Base-by-base conservation (phyloP, 2,797 vertebrate genomes). In the Crax fasciolata region DNA sequence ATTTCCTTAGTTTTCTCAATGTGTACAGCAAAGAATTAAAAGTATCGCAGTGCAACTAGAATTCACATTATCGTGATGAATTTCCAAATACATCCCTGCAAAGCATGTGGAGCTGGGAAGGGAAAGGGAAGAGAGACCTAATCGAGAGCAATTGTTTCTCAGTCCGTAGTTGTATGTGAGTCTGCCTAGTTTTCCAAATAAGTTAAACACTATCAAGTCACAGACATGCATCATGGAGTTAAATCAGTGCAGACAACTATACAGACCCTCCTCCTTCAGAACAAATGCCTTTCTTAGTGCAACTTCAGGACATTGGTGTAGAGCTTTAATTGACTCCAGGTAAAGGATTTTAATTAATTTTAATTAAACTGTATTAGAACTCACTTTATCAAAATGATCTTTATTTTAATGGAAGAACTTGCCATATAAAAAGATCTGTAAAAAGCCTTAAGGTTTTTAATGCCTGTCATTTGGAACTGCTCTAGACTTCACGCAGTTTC, bases 161-260 rank as follows among this genome's bases (percentile, higher is more conserved):
- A 52, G 12, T 11, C 61, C 35, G 39, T 3, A 43, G 2, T 66
- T 89, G 41, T 28, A 61, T 2, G n/a, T 44, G 54, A 87, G 43
- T 49, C 84, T 75, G 24, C 32, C 66, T 72, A 23, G 62, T 62
- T 92, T 79, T 35, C 72, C 49, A 39, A 8, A 13, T 11, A 72
- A 92, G 32, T 49, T 23, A 84, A 87, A 55, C 10, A 30, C 9
- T 55, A 10, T 10, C 20, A 20, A 80, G 17, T 27, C 72, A 63
- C 1, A 74, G 38, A 51, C 44, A 74, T 83, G 13, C 38, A 76
- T 58, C 11, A 1, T 39, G 11, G 23, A 39, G 23, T 70, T 78
- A 41, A 66, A 72, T 54, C 63, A 67, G 35, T 1, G n/a, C 48
- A 68, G 49, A 16, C 0, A 0, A 59, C 79, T 46, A 15, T 4